These are phyloP conservation scores for Tetramorium bicarinatum DNA, from an alignment of 2,888 invertebrate genomes.

Conservation along the genomic window DNA sequence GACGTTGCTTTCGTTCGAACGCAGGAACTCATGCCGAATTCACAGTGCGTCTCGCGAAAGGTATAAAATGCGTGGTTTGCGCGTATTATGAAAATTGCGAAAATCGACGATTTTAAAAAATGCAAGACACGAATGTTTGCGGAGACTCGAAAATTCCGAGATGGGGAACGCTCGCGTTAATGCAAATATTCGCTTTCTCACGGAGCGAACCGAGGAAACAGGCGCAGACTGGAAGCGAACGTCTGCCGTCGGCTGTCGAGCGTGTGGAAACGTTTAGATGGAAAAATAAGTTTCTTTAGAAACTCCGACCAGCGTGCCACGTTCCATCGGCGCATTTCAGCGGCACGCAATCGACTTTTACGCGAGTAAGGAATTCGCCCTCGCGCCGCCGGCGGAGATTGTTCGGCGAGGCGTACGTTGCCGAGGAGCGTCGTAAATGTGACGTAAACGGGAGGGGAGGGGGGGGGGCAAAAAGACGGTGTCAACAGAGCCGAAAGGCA, in stretches of 20 bases:
- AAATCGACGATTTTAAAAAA: slow-evolving; percentile 32
- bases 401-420: slow-evolving; percentile 61
- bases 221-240: slow-evolving; percentile 49
- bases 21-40: not conserved
- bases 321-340: slow-evolving; percentile 53
- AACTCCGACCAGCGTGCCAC: slow-evolving; percentile 50
- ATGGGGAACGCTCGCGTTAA: slow-evolving; percentile 37
- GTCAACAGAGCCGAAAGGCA: slow-evolving; percentile 74
- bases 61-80: not conserved
- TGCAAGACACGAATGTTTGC: slow-evolving; percentile 47
- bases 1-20: not conserved
- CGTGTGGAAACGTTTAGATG: slow-evolving; percentile 52
- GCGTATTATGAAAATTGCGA: not conserved
- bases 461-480: slow-evolving; percentile 71
- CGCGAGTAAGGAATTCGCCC: slow-evolving; percentile 53
- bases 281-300: slow-evolving; percentile 58
- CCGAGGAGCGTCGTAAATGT: slow-evolving; percentile 60
- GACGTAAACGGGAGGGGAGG: slow-evolving; percentile 75
- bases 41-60: not conserved
- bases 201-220: slow-evolving; percentile 4
- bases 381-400: slow-evolving; percentile 48
- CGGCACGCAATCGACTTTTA: slow-evolving; percentile 57
- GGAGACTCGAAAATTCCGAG: slow-evolving; percentile 63
- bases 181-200: slow-evolving; percentile 51
- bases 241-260: slow-evolving; percentile 51